Evolutionary conservation across 1,140 invertebrate species (phyloP), one percentile per base, ranked within the genome.

Genomic region (Gonioctena quinquepunctata): DNA sequence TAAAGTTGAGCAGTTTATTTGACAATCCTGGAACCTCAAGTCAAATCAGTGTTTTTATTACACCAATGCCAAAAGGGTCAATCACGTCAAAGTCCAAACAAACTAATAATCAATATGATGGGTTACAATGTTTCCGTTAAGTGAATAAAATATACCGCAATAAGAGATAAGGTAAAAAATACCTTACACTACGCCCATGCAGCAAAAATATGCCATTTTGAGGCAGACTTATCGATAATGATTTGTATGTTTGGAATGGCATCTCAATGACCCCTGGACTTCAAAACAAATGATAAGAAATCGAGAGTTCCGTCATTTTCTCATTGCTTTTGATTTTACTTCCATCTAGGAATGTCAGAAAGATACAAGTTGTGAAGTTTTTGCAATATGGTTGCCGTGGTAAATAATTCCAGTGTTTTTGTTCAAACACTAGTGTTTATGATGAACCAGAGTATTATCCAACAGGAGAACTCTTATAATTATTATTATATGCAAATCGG

Each of bases 401-500:
- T 33, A n/a, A 68, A 49, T 4, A 59, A 54, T 54, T 63, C 61
- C 28, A 75, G 74, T 52, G 62, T 79, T 52, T 74, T 76, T 54
- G 33, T 79, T 50, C 68, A 74, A 60, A 80, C 79, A 0, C 42
- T 81, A 18, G 76, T 81, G 61, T 78, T 75, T 57, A 65, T 81
- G 19, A 76, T 81, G 68, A 80, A 80, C 61, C 79, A 83, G 68
- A 83, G 78, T 66, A 79, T 72, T 48, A 74, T 80, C n/a, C 77
- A 81, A 60, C 66, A 79, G 50, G 75, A 77, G 7, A 69, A 56
- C 19, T 80, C 79, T 22, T 82, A 82, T 59, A 82, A 80, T 68
- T 80, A 81, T 72, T 82, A 82, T 68, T 80, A 76, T 54, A 65
- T 77, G 66, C 72, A 76, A 63, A 80, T 82, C 59, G 81, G 80